A percentile compares a stretch with the other conserved stretches of the same genome.
Evolutionary conservation across 2,888 invertebrate genomes (phyloP).

Genomic region (Cephus pulcher): DNA sequence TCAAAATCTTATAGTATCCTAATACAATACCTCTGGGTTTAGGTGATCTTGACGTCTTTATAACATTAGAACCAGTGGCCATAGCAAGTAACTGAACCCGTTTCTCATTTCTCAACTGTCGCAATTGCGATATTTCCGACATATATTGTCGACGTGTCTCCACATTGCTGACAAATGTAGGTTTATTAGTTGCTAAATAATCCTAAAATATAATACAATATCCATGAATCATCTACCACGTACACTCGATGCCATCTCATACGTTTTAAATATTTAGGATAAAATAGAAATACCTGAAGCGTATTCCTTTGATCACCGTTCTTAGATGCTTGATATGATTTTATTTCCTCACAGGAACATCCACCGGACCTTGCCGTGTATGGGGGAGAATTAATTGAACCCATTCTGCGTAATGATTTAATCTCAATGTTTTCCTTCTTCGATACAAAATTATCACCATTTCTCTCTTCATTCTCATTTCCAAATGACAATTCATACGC

Average conservation of each 20-base stretch:
- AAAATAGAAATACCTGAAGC: slow-evolving; percentile 41
- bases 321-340: slow-evolving; percentile 21
- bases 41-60: slow-evolving; percentile 42
- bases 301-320: slow-evolving; percentile 33
- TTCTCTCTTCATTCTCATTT: slow-evolving; percentile 34
- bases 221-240: background rate
- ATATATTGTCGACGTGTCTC: slow-evolving; percentile 69
- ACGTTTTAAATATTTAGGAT: background rate
- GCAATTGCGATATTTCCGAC: slow-evolving; percentile 66
- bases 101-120: slow-evolving; percentile 66
- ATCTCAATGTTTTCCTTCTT: slow-evolving; percentile 17
- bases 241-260: background rate
- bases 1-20: background rate
- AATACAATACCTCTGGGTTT: slow-evolving; percentile 17
- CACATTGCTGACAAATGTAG: slow-evolving; percentile 75
- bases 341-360: slow-evolving; percentile 43
- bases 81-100: slow-evolving; percentile 65
- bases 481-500: slow-evolving; percentile 67
- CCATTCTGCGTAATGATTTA: slow-evolving; percentile 22
- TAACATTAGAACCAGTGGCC: slow-evolving; percentile 50
- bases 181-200: slow-evolving; percentile 77
- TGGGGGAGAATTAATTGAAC: slow-evolving; percentile 23
- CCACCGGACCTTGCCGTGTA: slow-evolving; percentile 30
- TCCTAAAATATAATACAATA: slow-evolving; percentile 69
- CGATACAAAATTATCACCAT: slow-evolving; percentile 14